These are phyloP conservation scores for Babylonia areolata DNA, from an alignment of 1,140 invertebrate species.

Conservation along the genomic window DNA sequence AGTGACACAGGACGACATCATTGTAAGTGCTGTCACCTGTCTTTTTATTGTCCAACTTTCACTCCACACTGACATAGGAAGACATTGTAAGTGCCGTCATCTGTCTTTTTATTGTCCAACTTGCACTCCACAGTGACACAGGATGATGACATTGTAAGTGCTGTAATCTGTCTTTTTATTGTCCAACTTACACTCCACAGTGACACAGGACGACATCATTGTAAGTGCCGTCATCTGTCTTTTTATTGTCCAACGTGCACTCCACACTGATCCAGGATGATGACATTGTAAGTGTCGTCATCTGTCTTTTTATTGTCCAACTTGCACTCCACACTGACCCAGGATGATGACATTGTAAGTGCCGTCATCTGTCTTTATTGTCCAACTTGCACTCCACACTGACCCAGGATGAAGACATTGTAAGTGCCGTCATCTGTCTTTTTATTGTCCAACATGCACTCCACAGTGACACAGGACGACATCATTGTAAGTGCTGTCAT, in stretches of 20 bases:
- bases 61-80: conserved; percentile 84
- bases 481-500: conserved; percentile 80
- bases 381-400: too few relatives aligned
- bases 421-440: too few relatives aligned
- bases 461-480: conserved; percentile 90
- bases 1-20: conserved; percentile 92
- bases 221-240: too few relatives aligned
- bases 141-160: conserved; percentile 1
- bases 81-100: not conserved
- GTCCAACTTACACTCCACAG: conserved; percentile 87
- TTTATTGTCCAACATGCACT: conserved; percentile 88
- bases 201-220: conserved; percentile 79
- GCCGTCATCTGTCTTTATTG: too few relatives aligned
- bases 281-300: too few relatives aligned
- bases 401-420: too few relatives aligned
- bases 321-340: too few relatives aligned
- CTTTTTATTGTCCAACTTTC: conserved; percentile 93
- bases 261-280: too few relatives aligned
- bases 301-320: too few relatives aligned
- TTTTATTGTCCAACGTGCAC: too few relatives aligned
- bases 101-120: conserved; percentile 89
- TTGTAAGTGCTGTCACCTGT: conserved; percentile 73
- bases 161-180: not conserved
- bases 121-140: conserved; percentile 88
- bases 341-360: too few relatives aligned